Conservation (phyloP, 1,140 invertebrate species). For the Drosophila takahashii region DNA sequence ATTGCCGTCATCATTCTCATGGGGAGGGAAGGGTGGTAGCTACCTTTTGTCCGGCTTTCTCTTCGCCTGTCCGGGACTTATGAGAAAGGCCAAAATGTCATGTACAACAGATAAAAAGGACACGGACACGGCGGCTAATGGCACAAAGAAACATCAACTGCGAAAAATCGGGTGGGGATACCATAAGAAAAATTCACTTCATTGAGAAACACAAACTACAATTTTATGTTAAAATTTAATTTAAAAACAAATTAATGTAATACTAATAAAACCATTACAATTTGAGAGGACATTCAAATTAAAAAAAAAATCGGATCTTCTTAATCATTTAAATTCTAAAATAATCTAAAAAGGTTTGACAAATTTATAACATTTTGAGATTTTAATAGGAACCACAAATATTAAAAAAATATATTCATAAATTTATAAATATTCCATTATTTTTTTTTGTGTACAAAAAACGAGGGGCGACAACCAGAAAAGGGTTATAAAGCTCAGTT, state of each 20-base stretch:
- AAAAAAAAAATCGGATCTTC: too few relatives aligned
- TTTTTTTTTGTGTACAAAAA: slow-evolving; percentile 12
- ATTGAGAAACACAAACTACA: not conserved
- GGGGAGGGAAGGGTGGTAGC: slow-evolving; percentile 11
- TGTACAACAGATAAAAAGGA: slow-evolving; percentile 81
- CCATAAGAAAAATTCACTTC: slow-evolving; percentile 3
- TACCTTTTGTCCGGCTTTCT: slow-evolving; percentile 66
- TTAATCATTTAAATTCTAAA: too few relatives aligned
- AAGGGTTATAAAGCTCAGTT: slow-evolving; percentile 69
- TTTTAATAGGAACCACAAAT: too few relatives aligned
- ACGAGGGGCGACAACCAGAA: slow-evolving; percentile 32
- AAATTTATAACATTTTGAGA: too few relatives aligned
- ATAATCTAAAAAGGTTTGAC: too few relatives aligned
- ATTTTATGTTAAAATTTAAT: too few relatives aligned
- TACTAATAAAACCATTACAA: too few relatives aligned
- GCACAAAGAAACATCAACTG: slow-evolving; percentile 56
- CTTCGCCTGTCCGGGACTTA: slow-evolving; percentile 61
- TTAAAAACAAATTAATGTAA: too few relatives aligned
- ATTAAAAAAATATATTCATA: too few relatives aligned
- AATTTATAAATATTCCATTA: too few relatives aligned
- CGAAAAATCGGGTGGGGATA: slow-evolving; percentile 22
- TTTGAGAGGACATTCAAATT: too few relatives aligned
- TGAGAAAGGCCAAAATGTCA: slow-evolving; percentile 80
- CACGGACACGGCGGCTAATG: slow-evolving; percentile 63
- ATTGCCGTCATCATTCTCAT: slow-evolving; percentile 77